phyloP scores from a whole-genome alignment of 1,140 invertebrate species.

The Manduca sexta region DNA sequence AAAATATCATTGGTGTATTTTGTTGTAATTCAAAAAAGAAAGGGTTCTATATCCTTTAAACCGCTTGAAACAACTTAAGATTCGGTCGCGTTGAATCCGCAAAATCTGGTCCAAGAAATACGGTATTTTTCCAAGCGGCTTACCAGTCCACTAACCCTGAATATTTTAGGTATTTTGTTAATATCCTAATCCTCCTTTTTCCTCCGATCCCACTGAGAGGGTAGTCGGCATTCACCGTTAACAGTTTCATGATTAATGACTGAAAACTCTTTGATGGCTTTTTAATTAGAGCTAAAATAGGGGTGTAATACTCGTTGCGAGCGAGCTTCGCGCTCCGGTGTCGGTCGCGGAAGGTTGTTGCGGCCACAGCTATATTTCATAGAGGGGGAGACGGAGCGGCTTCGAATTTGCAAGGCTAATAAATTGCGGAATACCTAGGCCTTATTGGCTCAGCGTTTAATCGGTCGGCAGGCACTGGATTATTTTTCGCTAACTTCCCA shows the following conservation, averaged over 20 bases:
- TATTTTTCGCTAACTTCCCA: constrained; percentile 39
- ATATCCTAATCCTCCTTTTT: constrained; percentile 66
- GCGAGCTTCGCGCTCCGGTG: too few relatives aligned
- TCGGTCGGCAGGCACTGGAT: constrained; percentile 44
- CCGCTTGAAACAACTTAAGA: constrained; percentile 59
- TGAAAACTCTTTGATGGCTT: constrained; percentile 73
- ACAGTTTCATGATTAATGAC: constrained; percentile 73
- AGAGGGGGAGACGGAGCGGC: constrained; percentile 40
- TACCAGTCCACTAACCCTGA: constrained; percentile 63
- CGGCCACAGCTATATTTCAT: constrained; percentile 64
- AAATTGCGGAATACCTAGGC: constrained; percentile 67
- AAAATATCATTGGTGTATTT: constrained; percentile 64
- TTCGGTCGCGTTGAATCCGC: constrained; percentile 48
- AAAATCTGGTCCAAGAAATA: constrained; percentile 32
- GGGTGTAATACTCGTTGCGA: constrained; percentile 58
- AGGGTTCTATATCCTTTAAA: constrained; percentile 63
- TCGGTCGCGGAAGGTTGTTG: constrained; percentile 44
- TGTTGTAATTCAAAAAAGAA: constrained; percentile 47
- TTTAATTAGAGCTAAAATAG: constrained; percentile 72
- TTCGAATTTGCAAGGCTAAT: constrained; percentile 70
- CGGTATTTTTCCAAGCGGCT: constrained; percentile 53
- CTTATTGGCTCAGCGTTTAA: constrained; percentile 63
- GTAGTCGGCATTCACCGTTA: constrained; percentile 67
- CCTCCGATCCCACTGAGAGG: constrained; percentile 49
- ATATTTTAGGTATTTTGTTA: constrained; percentile 69